Conservation (phyloP, 2,113 vertebrate species). For the Cephalopholis sonnerati region DNA sequence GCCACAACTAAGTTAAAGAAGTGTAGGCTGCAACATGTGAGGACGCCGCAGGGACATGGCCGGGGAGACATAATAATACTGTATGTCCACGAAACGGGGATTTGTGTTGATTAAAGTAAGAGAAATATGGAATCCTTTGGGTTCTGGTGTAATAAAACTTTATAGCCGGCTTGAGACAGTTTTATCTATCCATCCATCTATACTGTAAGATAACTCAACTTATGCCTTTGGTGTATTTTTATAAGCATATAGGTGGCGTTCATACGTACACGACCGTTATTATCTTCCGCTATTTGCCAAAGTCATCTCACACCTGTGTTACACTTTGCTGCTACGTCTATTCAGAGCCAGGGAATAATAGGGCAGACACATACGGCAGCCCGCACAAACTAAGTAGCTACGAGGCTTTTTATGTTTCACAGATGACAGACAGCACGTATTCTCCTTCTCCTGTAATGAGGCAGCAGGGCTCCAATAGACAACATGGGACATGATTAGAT, state of each 20-base stretch:
- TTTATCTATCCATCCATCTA: background rate
- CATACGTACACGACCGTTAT: slow-evolving; percentile 41
- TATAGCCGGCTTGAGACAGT: background rate
- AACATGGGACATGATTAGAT: slow-evolving; percentile 67
- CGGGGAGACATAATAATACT: background rate
- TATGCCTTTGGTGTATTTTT: background rate
- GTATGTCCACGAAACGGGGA: background rate
- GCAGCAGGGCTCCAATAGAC: slow-evolving; percentile 45
- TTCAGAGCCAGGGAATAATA: slow-evolving; percentile 55
- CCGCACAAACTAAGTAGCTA: slow-evolving; percentile 53
- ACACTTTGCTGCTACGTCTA: slow-evolving; percentile 15
- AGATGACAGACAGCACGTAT: slow-evolving; percentile 57
- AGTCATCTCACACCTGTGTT: slow-evolving; percentile 37
- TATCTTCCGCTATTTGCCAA: slow-evolving; percentile 26
- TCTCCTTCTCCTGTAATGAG: slow-evolving; percentile 63
- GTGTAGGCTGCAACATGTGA: slow-evolving; percentile 15
- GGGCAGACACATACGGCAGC: slow-evolving; percentile 34
- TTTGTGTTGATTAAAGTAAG: slow-evolving; percentile 16
- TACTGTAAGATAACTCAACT: background rate
- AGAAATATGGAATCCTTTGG: slow-evolving; percentile 6
- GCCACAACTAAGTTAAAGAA: slow-evolving; percentile 34
- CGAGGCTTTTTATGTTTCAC: slow-evolving; percentile 59
- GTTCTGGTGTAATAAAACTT: background rate
- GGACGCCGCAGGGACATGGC: background rate
- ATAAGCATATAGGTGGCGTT: background rate